Base-by-base conservation (phyloP, 2,888 invertebrate genomes). In the Drosophila barbarae region DNA sequence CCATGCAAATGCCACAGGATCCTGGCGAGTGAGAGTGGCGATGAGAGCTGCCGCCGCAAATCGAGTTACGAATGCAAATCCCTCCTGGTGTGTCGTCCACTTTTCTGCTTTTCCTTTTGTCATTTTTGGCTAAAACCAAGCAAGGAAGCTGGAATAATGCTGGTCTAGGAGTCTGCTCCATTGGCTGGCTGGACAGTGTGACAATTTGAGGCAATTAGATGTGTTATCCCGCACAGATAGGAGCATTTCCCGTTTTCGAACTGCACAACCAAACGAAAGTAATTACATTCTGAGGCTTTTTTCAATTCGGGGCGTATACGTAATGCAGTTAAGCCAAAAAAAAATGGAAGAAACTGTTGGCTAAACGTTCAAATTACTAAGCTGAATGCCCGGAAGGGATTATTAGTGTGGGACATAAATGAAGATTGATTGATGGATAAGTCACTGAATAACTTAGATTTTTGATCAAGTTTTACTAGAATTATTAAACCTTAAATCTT, bases 21-120 rank as follows among this genome's bases (percentile, higher is more conserved):
- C 55, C 55, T 30, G 55, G 55, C 56, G 23, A 47, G 57, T 32
- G 46, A 42, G 38, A 56, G 56, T 46, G 46, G 51, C 52, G 51
- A 47, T 49, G 47, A 51, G 63, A 42, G 77, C 77, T 80, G 71
- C 71, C 69, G 77, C 78, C 78, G 65, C 78, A 78, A 78, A 78
- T 78, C 78, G 83, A 83, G 84, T 78, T 78, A 78, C 84, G 75
- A 71, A 78, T 78, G 78, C 78, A 78, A 78, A 78, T 78, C 77
- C 75, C 76, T 77, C 68, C 21, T 21, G 84, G 78, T 82, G 71
- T 56, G 47, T 57, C 32, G 13, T 47, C 32, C 46, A 9, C 30
- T 32, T 21, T 46, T 3, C 8, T 59, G 49, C 60, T 73, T 71
- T 68, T 49, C 32, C 47, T 39, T 57, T 64, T 36, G 49, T 49